These are phyloP conservation scores for Stylophora pistillata DNA, from an alignment of 64 coral and sea anemone genomes.

Conservation along the genomic window DNA sequence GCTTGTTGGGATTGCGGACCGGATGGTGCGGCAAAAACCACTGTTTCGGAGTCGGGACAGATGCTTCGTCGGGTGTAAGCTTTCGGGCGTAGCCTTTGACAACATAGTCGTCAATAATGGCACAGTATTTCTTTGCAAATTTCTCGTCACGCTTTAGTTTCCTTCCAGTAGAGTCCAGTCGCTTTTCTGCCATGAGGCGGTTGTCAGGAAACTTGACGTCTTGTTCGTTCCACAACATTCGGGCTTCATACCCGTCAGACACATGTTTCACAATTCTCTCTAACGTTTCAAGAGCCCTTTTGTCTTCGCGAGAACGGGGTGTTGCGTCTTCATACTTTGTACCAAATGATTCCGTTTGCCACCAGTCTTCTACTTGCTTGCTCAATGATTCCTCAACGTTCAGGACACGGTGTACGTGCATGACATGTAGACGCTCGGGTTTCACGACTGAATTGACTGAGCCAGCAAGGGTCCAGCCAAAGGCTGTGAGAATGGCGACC, in stretches of 20 bases:
- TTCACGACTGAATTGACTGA: conserved; percentile 27
- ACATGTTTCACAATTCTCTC: conserved; percentile 34
- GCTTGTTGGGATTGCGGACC: conserved; percentile 51
- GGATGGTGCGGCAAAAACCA: conserved; percentile 45
- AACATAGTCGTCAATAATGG: conserved; percentile 40
- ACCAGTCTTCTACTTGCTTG: conserved; percentile 57
- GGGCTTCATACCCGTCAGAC: conserved; percentile 31
- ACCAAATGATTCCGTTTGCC: conserved; percentile 46
- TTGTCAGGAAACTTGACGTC: conserved; percentile 23
- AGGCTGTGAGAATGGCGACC: conserved; percentile 36
- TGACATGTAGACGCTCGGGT: conserved; percentile 25
- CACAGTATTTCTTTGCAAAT: conserved; percentile 37
- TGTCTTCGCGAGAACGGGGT: conserved; percentile 39
- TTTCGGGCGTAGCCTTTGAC: conserved; percentile 29
- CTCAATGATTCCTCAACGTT: conserved; percentile 21
- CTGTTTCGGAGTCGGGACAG: too few relatives aligned
- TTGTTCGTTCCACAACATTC: conserved; percentile 30
- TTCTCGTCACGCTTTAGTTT: conserved; percentile 21
- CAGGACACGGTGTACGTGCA: conserved; percentile 56
- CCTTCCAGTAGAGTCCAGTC: conserved; percentile 19
- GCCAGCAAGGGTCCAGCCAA: conserved; percentile 56
- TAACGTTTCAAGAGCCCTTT: conserved; percentile 27
- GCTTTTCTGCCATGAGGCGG: conserved; percentile 29
- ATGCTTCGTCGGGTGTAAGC: too few relatives aligned
- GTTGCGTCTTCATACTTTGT: conserved; percentile 32